Percentiles rank a stretch among this genome's conserved stretches.
These are phyloP conservation scores for Rhagonycha fulva DNA, from an alignment of 2,888 invertebrate species.

Conservation along the genomic window DNA sequence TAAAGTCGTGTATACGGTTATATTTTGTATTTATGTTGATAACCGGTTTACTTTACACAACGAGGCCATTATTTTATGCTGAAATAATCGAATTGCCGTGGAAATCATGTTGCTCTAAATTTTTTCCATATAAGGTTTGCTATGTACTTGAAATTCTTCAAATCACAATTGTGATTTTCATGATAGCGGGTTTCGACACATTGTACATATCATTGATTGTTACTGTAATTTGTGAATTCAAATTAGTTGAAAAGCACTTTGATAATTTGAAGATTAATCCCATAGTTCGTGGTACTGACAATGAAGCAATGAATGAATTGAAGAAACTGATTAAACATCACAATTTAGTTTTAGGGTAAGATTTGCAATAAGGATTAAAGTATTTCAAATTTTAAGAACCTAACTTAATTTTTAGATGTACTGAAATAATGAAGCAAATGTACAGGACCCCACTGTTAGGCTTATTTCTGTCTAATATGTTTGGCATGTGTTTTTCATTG, in stretches of 20 bases:
- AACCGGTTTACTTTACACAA: neutral
- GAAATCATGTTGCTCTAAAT: too few relatives aligned
- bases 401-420: neutral
- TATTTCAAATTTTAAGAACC: too few relatives aligned
- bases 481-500: neutral
- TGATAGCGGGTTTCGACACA: neutral
- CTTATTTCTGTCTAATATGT: neutral
- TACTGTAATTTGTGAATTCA: neutral
- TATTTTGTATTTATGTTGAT: neutral
- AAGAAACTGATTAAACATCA: neutral
- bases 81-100: neutral
- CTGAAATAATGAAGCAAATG: neutral
- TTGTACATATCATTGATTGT: neutral
- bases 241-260: neutral
- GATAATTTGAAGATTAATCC: neutral
- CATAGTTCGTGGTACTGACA: neutral
- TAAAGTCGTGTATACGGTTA: neutral
- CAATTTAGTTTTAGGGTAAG: neutral
- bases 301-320: neutral
- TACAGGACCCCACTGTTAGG: neutral
- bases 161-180: neutral
- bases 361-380: neutral
- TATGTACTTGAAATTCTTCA: neutral
- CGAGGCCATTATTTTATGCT: neutral
- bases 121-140: neutral